Base-by-base conservation (phyloP, 2,888 invertebrate species). In the Luperina nickerlii region DNA sequence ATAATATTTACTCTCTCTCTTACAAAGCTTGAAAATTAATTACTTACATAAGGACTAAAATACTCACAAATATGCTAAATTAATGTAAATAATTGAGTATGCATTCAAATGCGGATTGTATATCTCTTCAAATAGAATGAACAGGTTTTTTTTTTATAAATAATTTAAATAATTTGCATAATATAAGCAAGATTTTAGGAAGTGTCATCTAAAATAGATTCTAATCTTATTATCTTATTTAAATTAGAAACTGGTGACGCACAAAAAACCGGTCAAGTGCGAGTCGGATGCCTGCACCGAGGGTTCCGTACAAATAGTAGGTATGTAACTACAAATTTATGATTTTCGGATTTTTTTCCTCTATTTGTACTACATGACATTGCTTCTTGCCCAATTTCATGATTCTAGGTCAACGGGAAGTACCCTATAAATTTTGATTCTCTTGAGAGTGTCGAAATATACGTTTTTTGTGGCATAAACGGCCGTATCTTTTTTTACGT, bases 61-160 rank as follows among this genome's bases (percentile, higher is more conserved):
- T 54, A 76, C 18, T 38, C 60, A 38, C 27, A 20, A 57, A 65
- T 81, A 24, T 66, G 51, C 60, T 68, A 54, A 76, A 24, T 62
- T 13, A 82, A 82, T 76, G 68, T 63, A 76, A 82, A 80, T 76
- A 83, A 74, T 54, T 27, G 68, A 76, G 76, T 68, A 63, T 76
- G 68, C 27, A 80, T 83, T 83, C 51, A 68, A 82, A 76, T 62
- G 9, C n/a, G 24, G 51, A 68, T 54, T 18, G 32, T n/a, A 45
- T 75, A 9, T 68, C 6, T 11, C 24, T 18, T 76, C 15, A 27
- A 15, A 45, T 62, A 68, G n/a, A 0, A 8, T 3, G 15, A 76
- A 76, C 80, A 24, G 45, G 83, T 83, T 62, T 67, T 42, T 42
- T 6, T n/a, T 0, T 3, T n/a, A n/a, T n/a, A n/a, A n/a, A n/a